These are phyloP conservation scores for Cavia aperea DNA, from an alignment of 2,113 vertebrate species.

Conservation along the genomic window DNA sequence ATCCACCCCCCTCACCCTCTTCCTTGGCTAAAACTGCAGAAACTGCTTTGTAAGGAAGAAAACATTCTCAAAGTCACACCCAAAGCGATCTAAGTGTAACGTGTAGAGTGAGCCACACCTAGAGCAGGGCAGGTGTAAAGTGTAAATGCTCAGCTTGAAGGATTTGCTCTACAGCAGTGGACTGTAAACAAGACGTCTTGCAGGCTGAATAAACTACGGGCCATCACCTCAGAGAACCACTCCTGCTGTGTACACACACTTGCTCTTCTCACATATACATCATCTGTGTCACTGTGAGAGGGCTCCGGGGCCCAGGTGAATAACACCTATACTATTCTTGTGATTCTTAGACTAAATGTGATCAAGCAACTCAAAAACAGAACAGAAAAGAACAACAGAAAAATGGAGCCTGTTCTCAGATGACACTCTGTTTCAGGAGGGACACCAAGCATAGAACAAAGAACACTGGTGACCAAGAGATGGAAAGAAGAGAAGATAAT, in stretches of 20 bases:
- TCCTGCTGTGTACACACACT: background rate
- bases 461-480: background rate
- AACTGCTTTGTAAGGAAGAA: background rate
- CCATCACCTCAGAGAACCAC: background rate
- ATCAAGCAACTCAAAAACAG: background rate
- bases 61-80: background rate
- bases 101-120: background rate
- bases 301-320: background rate
- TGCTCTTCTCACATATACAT: background rate
- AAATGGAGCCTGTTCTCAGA: background rate
- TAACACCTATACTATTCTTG: background rate
- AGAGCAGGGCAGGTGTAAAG: background rate
- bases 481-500: background rate
- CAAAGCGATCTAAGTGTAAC: background rate
- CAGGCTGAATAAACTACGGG: background rate
- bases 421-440: background rate
- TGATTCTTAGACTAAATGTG: background rate
- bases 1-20: background rate
- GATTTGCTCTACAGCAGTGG: background rate
- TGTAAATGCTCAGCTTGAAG: background rate
- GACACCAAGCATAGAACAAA: fast-evolving
- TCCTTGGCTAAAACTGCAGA: background rate
- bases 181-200: background rate
- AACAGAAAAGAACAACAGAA: background rate
- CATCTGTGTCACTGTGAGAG: background rate